Evolutionary conservation across 2,113 vertebrate species (phyloP).

Genomic region (Osmerus eperlanus): DNA sequence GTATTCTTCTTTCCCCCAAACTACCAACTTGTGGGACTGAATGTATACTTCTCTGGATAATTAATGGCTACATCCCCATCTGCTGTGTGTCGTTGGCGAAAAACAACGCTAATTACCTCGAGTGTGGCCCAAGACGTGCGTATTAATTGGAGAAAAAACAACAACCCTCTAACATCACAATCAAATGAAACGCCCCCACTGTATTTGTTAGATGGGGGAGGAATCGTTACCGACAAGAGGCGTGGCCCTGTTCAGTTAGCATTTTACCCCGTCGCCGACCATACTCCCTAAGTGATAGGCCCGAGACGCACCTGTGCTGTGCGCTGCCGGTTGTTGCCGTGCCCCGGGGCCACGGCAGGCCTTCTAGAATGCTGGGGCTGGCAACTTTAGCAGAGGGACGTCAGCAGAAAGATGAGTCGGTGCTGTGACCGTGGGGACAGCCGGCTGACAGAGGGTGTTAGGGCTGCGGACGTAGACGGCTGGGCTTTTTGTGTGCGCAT

Average conservation of each 20-base stretch:
- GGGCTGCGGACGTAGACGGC: constrained; percentile 38
- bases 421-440: constrained; percentile 54
- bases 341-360: constrained; percentile 47
- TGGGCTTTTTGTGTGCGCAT: constrained; percentile 42
- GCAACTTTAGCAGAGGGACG: constrained; percentile 47
- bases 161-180: constrained; percentile 34
- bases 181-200: constrained; percentile 48
- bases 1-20: constrained; percentile 68
- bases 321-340: constrained; percentile 18
- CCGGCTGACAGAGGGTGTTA: constrained; percentile 64
- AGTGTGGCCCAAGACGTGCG: constrained; percentile 70
- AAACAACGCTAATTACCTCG: constrained; percentile 75
- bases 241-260: constrained; percentile 17
- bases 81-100: constrained; percentile 69
- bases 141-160: constrained; percentile 72
- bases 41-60: constrained; percentile 75
- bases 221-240: constrained; percentile 35
- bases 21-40: constrained; percentile 75
- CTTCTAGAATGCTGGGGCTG: constrained; percentile 53
- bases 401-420: constrained; percentile 64
- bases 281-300: constrained; percentile 45
- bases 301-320: constrained; percentile 23
- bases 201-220: constrained; percentile 34
- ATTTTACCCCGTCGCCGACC: constrained; percentile 14
- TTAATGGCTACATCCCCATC: constrained; percentile 81